These are phyloP conservation scores for Edolisoma coerulescens DNA, from an alignment of 2,113 vertebrate genomes.

Conservation along the genomic window DNA sequence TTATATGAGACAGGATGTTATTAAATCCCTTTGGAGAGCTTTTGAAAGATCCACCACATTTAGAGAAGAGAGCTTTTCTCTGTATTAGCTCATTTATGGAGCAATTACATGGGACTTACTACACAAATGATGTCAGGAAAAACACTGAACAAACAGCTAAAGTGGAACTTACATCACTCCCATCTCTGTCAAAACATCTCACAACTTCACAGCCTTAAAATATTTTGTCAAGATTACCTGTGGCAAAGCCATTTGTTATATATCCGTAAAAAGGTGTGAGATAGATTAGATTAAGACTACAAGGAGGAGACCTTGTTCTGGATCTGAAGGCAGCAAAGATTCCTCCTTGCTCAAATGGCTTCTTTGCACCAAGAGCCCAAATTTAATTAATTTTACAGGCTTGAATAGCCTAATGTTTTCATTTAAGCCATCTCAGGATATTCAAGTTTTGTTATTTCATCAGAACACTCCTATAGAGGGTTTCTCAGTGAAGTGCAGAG, in stretches of 20 bases:
- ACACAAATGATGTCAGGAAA: background rate
- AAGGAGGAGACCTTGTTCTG: background rate
- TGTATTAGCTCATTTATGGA: slow-evolving; percentile 32
- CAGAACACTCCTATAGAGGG: background rate
- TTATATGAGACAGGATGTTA: slow-evolving; percentile 56
- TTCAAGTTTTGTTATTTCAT: background rate
- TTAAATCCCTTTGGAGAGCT: slow-evolving; percentile 45
- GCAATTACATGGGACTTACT: slow-evolving; percentile 1
- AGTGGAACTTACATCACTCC: background rate
- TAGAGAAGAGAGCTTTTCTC: background rate
- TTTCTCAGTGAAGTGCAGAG: background rate
- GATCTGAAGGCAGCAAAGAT: background rate
- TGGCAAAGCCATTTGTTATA: background rate
- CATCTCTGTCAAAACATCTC: background rate
- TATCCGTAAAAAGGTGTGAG: background rate
- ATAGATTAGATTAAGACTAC: background rate
- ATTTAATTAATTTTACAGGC: background rate
- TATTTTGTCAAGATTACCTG: background rate
- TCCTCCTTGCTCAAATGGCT: background rate
- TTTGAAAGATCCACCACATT: slow-evolving; percentile 17
- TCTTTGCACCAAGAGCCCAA: background rate
- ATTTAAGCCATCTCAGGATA: background rate
- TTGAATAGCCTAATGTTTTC: background rate
- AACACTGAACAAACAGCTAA: background rate
- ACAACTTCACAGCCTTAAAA: background rate